Evolutionary conservation across 2,797 vertebrate species (phyloP).

Genomic region (Syngnathus rostellatus): DNA sequence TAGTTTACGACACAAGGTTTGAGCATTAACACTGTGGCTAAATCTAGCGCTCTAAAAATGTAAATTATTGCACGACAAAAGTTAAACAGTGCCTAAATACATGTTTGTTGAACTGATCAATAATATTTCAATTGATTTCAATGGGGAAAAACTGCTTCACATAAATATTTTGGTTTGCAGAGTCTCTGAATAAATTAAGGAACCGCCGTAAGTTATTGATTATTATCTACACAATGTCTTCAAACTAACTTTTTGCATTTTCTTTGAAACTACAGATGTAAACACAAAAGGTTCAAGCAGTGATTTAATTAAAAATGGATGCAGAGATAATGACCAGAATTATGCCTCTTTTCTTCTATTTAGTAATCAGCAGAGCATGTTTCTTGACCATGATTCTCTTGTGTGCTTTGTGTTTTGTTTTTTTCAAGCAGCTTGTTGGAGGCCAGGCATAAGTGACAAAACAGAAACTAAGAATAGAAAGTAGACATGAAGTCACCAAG

Average conservation of each 20-base stretch:
- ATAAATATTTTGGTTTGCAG: background rate
- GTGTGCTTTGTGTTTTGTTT: constrained; percentile 2
- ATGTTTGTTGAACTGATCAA: background rate
- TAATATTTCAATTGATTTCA: background rate
- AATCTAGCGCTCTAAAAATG: too few species aligned
- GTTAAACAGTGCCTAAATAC: too few species aligned
- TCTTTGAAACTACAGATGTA: background rate
- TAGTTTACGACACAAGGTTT: too few species aligned
- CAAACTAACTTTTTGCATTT: background rate
- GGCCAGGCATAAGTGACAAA: constrained; percentile 32
- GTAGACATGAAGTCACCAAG: constrained; percentile 37
- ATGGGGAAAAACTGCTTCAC: background rate
- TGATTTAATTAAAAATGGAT: background rate
- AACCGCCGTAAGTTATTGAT: background rate
- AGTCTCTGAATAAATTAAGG: background rate
- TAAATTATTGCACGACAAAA: too few species aligned
- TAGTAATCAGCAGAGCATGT: constrained; percentile 3
- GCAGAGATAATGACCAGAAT: background rate
- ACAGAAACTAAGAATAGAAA: constrained; percentile 36
- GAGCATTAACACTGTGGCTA: too few species aligned
- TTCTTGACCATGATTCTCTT: background rate
- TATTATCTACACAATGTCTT: background rate
- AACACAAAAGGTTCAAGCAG: background rate
- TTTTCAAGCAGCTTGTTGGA: constrained; percentile 22
- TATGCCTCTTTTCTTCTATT: background rate